These are phyloP conservation scores for Tupaia chinensis DNA, from an alignment of 2,113 vertebrate genomes.

Conservation along the genomic window DNA sequence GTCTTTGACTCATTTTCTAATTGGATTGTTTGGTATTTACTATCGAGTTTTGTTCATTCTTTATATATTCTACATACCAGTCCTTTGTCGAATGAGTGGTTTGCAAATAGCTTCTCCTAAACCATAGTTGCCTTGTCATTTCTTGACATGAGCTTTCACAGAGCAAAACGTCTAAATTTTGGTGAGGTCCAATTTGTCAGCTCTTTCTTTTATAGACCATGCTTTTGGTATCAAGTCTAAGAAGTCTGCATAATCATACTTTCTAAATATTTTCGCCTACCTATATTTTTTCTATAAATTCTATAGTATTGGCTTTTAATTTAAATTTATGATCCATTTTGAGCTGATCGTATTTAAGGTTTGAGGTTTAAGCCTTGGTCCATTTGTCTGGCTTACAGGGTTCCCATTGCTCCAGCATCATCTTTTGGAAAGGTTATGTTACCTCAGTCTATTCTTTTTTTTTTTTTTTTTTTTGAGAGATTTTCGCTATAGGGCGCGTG, in stretches of 20 bases:
- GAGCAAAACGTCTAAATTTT: not conserved
- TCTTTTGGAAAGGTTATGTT: not conserved
- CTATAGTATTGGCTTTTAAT: not conserved
- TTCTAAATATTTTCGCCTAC: not conserved
- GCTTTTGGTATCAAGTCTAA: not conserved
- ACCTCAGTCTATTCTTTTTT: too few relatives aligned
- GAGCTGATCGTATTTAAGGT: not conserved
- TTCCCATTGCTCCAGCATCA: not conserved
- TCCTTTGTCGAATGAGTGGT: not conserved
- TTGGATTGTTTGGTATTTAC: not conserved
- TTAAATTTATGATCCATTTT: not conserved
- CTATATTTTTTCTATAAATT: not conserved
- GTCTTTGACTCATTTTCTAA: not conserved
- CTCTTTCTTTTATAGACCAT: not conserved
- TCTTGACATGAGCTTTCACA: not conserved
- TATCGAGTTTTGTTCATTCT: not conserved
- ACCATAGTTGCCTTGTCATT: not conserved
- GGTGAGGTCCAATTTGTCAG: not conserved
- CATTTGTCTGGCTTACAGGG: not conserved
- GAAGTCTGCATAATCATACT: not conserved
- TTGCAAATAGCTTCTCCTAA: constrained; percentile 29
- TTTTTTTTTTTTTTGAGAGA: too few relatives aligned
- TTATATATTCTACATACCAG: not conserved
- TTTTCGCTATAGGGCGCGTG: too few relatives aligned
- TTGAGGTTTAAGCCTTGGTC: not conserved